A percentile compares a stretch with the other conserved stretches of the same genome.
Conservation (phyloP, 2,888 invertebrate genomes). For the Limenitis camilla region DNA sequence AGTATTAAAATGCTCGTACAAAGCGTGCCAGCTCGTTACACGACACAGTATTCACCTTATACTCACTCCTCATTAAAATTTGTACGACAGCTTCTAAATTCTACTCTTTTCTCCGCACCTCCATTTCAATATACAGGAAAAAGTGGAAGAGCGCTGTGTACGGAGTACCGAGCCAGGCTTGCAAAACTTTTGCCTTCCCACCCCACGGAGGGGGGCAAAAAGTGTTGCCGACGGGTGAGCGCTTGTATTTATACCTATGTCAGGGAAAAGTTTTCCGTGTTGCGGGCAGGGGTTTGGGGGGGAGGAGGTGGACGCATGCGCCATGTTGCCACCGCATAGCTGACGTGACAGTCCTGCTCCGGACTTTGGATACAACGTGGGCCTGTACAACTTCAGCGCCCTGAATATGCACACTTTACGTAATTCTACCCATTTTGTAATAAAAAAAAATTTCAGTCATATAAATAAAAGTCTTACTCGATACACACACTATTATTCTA, state of each 20-base stretch:
- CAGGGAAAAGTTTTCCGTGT: conserved; percentile 74
- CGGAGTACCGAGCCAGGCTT: conserved; percentile 66
- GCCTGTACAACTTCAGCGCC: conserved; percentile 29
- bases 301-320: conserved; percentile 59
- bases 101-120: conserved; percentile 74
- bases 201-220: conserved; percentile 65
- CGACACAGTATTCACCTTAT: conserved; percentile 49
- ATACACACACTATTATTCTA: background rate
- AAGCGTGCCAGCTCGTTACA: conserved; percentile 50
- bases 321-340: conserved; percentile 47
- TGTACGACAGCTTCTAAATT: conserved; percentile 73
- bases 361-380: conserved; percentile 47
- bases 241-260: conserved; percentile 68
- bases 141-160: conserved; percentile 74
- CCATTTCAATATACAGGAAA: conserved; percentile 75
- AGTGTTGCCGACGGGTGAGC: conserved; percentile 72
- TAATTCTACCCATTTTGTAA: conserved; percentile 28
- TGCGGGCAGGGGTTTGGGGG: conserved; percentile 61
- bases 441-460: background rate
- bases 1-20: conserved; percentile 49
- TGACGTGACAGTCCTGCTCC: conserved; percentile 59
- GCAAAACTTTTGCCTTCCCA: conserved; percentile 69
- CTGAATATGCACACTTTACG: conserved; percentile 40
- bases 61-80: conserved; percentile 72
- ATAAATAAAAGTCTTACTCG: background rate